Evolutionary conservation across 1,140 invertebrate genomes (phyloP).

Genomic region (Teleopsis dalmanni): DNA sequence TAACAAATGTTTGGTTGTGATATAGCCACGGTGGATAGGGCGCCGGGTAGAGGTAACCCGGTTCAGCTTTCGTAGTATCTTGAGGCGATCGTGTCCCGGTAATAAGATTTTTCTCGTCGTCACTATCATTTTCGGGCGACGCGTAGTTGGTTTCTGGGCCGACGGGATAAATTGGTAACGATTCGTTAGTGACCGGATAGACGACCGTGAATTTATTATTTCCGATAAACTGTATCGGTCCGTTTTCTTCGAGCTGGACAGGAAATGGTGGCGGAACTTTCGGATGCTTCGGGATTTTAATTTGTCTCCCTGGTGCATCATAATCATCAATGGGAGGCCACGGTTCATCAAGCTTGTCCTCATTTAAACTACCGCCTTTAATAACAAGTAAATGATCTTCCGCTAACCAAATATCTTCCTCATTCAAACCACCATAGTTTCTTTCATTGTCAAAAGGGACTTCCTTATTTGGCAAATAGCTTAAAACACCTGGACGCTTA

Average conservation of each 20-base stretch:
- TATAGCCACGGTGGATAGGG: slow-evolving; percentile 35
- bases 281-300: slow-evolving; percentile 65
- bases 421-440: slow-evolving; percentile 70
- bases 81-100: slow-evolving; percentile 38
- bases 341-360: slow-evolving; percentile 47
- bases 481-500: slow-evolving; percentile 69
- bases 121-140: slow-evolving; percentile 17
- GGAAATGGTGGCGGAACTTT: slow-evolving; percentile 83
- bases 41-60: slow-evolving; percentile 31
- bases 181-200: slow-evolving; percentile 38
- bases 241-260: slow-evolving; percentile 70
- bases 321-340: slow-evolving; percentile 79
- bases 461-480: slow-evolving; percentile 68
- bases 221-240: slow-evolving; percentile 52
- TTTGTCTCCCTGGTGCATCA: slow-evolving; percentile 67
- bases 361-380: slow-evolving; percentile 57
- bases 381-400: slow-evolving; percentile 80
- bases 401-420: slow-evolving; percentile 81
- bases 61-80: slow-evolving; percentile 21
- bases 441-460: slow-evolving; percentile 68
- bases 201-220: slow-evolving; percentile 43
- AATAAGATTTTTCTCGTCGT: slow-evolving; percentile 33
- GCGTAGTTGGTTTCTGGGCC: slow-evolving; percentile 18
- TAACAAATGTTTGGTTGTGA: slow-evolving; percentile 32
- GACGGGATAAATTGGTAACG: slow-evolving; percentile 26